Evolutionary conservation across 2,888 invertebrate species (phyloP).

Genomic region (Bembecia ichneumoniformis): DNA sequence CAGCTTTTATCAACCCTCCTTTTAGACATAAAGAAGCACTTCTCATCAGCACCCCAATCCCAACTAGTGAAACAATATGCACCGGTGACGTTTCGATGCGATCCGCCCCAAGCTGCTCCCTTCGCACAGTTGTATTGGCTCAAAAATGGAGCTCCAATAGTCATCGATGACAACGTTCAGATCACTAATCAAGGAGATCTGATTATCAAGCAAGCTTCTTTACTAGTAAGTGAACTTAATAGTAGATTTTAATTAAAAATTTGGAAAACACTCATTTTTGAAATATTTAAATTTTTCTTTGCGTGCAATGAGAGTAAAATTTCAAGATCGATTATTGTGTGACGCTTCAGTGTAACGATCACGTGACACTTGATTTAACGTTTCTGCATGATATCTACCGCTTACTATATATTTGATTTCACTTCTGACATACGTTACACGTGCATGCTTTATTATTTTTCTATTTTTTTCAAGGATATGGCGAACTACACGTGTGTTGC

Average conservation of each 20-base stretch:
- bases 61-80: constrained; percentile 85
- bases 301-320: no score
- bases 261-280: no score
- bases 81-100: constrained; percentile 89
- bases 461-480: constrained; percentile 73
- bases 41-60: constrained; percentile 89
- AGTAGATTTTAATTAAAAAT: background rate
- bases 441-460: no score
- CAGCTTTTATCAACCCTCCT: background rate
- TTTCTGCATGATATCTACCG: no score
- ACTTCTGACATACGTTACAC: no score
- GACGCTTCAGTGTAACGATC: no score
- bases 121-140: constrained; percentile 90
- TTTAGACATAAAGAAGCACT: constrained; percentile 90
- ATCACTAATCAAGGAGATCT: constrained; percentile 88
- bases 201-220: constrained; percentile 86
- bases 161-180: constrained; percentile 76
- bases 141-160: constrained; percentile 81
- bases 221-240: constrained; percentile 59
- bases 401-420: background rate
- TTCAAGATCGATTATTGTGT: background rate
- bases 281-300: no score
- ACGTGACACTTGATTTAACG: no score
- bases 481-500: constrained; percentile 97
- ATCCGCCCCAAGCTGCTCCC: constrained; percentile 90